Conservation (phyloP, 2,113 vertebrate genomes). For the Polyodon spathula region DNA sequence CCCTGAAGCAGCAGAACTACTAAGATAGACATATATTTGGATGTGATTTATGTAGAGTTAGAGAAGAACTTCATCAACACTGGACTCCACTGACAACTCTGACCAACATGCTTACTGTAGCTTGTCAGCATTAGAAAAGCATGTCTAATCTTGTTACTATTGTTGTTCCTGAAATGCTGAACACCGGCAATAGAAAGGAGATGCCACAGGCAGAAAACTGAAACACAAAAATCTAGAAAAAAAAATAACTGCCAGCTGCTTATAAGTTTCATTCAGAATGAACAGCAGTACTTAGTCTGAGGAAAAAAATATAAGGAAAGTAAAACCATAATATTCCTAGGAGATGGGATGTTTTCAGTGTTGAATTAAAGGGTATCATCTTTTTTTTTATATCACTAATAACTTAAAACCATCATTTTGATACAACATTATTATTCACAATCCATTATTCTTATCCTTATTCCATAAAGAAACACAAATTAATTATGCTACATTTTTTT, state of each 20-base stretch:
- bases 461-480: too few species aligned
- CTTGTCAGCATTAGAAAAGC: not conserved
- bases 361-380: too few species aligned
- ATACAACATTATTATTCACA: too few species aligned
- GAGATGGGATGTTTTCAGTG: not conserved
- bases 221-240: slow-evolving; percentile 34
- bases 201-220: slow-evolving; percentile 8
- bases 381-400: too few species aligned
- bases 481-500: too few species aligned
- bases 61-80: too few species aligned
- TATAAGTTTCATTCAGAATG: slow-evolving; percentile 23
- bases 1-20: too few species aligned
- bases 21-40: too few species aligned
- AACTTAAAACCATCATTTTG: too few species aligned
- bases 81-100: too few species aligned
- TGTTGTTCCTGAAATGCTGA: not conserved
- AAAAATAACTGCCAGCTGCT: slow-evolving; percentile 33
- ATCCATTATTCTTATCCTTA: too few species aligned
- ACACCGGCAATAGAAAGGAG: not conserved
- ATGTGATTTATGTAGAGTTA: too few species aligned
- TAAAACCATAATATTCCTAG: slow-evolving; percentile 10
- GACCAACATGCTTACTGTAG: not conserved
- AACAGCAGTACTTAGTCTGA: not conserved
- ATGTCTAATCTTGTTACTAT: not conserved
- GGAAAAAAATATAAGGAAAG: not conserved